phyloP scores from a whole-genome alignment of 1,140 invertebrate species.

The Saxidomus purpurata region DNA sequence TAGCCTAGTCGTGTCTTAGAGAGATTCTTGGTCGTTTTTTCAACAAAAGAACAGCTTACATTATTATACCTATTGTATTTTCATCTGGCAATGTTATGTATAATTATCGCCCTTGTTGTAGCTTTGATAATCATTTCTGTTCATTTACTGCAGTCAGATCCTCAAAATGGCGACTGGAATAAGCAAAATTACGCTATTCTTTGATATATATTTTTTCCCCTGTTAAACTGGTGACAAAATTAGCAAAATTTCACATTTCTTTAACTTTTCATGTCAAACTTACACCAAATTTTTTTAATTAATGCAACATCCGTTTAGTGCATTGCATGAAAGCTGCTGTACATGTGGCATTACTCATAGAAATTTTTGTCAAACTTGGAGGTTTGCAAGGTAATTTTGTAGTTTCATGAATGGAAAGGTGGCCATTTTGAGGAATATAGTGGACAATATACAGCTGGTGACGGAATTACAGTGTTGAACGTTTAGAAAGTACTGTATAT shows the following conservation, averaged over 20 bases:
- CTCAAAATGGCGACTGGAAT: slow-evolving; percentile 20
- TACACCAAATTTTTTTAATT: too few relatives aligned
- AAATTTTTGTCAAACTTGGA: too few relatives aligned
- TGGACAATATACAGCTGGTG: slow-evolving; percentile 49
- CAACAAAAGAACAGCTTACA: slow-evolving; percentile 47
- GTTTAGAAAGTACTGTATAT: slow-evolving; percentile 48
- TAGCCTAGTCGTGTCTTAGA: slow-evolving; percentile 61
- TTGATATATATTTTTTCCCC: too few relatives aligned
- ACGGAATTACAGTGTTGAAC: slow-evolving; percentile 44
- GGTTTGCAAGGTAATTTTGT: too few relatives aligned
- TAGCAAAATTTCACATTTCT: too few relatives aligned
- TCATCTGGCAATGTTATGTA: slow-evolving; percentile 51
- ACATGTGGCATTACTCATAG: too few relatives aligned
- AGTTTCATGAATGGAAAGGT: not conserved
- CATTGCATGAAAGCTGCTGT: too few relatives aligned
- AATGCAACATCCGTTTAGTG: too few relatives aligned
- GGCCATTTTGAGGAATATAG: slow-evolving; percentile 49
- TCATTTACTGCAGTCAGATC: slow-evolving; percentile 46
- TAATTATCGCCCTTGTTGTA: slow-evolving; percentile 47
- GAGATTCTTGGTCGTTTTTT: slow-evolving; percentile 34
- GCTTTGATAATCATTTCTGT: slow-evolving; percentile 48
- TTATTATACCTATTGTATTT: slow-evolving; percentile 42
- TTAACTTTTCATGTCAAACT: too few relatives aligned
- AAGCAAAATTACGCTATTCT: too few relatives aligned
- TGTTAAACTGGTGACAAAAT: too few relatives aligned